phyloP scores from a whole-genome alignment of 2,113 vertebrate species.

The Trochalopteron elliotii region DNA sequence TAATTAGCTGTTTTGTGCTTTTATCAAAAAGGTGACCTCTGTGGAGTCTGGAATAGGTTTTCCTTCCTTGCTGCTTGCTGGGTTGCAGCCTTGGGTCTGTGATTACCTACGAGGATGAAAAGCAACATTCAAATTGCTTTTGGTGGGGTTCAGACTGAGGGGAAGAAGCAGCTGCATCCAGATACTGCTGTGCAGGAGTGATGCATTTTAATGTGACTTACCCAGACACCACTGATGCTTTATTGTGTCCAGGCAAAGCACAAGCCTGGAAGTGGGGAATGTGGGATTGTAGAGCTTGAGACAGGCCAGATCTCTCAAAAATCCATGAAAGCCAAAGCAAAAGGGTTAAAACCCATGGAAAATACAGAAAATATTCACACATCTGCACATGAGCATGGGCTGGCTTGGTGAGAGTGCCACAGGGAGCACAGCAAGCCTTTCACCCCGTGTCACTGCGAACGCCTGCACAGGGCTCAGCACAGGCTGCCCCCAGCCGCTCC shows the following conservation, averaged over 20 bases:
- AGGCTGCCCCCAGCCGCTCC: neutral
- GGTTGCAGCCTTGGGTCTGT: neutral
- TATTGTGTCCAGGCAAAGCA: neutral
- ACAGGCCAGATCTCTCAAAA: neutral
- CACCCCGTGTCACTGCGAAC: fast-evolving
- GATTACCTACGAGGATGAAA: neutral
- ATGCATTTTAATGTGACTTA: neutral
- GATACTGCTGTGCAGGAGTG: neutral
- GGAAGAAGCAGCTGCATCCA: neutral
- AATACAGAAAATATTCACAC: neutral
- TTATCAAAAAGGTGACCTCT: constrained; percentile 65
- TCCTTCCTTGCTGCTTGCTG: neutral
- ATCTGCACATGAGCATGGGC: fast-evolving
- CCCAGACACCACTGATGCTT: neutral
- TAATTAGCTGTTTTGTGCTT: constrained; percentile 55
- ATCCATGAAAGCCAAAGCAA: neutral
- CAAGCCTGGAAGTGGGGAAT: neutral
- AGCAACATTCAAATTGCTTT: neutral
- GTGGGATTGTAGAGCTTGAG: fast-evolving
- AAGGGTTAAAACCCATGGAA: neutral
- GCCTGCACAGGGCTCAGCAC: neutral
- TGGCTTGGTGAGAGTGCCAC: neutral
- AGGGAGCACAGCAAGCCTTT: neutral
- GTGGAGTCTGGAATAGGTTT: constrained; percentile 1
- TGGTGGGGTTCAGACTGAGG: neutral